phyloP scores from a whole-genome alignment of 2,888 invertebrate species.

The Cremastobaeus sp. region DNA sequence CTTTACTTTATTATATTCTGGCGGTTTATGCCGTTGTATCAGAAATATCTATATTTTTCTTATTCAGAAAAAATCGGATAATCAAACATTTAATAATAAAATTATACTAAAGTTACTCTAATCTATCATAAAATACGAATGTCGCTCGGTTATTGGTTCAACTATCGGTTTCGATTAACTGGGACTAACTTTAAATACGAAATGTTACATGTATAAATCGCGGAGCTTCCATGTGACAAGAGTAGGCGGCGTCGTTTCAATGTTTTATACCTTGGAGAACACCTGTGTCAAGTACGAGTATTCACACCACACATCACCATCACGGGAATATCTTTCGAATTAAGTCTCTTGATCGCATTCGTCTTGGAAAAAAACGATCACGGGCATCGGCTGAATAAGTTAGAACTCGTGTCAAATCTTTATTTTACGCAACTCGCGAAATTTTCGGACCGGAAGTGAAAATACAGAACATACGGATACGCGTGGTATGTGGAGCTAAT shows the following conservation, averaged over 20 bases:
- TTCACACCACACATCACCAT: conserved; percentile 66
- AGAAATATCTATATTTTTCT: no score
- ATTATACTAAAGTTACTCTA: no score
- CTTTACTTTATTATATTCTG: no score
- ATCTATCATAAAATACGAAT: no score
- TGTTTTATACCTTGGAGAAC: conserved; percentile 68
- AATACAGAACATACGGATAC: conserved; percentile 20
- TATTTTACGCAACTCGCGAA: conserved; percentile 5
- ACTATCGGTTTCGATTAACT: no score
- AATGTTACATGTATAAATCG: conserved; percentile 59
- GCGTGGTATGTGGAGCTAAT: conserved; percentile 15
- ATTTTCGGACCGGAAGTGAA: conserved; percentile 29
- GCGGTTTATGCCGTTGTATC: no score
- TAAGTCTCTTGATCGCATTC: conserved; percentile 52
- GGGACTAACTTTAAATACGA: background rate
- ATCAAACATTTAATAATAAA: no score
- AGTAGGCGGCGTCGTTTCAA: conserved; percentile 70
- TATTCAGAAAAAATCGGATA: no score
- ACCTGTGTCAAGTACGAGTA: conserved; percentile 74
- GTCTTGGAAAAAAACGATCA: conserved; percentile 22
- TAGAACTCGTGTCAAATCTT: conserved; percentile 10
- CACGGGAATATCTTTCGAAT: conserved; percentile 59
- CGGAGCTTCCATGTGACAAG: conserved; percentile 68
- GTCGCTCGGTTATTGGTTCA: no score
- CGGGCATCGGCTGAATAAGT: conserved; percentile 26